Evolutionary conservation across 2,113 vertebrate species (phyloP).

Genomic region (Myxocyprinus asiaticus): DNA sequence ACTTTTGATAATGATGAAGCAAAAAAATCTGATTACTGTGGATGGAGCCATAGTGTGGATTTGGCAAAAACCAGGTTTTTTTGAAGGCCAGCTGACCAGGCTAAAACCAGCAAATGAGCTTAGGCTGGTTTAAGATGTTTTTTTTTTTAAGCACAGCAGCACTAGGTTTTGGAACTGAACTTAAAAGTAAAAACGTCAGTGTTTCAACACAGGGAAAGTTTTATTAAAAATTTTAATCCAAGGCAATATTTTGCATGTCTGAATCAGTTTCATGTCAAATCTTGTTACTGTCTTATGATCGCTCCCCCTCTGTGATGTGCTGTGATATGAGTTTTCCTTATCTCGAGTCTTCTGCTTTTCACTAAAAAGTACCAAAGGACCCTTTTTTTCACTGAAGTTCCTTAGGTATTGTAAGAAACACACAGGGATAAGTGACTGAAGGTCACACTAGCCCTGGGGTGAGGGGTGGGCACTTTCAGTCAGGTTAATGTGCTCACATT

Average conservation of each 20-base stretch:
- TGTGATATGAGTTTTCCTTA: neutral
- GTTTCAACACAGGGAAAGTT: neutral
- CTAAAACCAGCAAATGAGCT: too few relatives aligned
- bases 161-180: neutral
- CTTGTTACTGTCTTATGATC: neutral
- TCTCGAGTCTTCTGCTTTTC: slow-evolving; percentile 8
- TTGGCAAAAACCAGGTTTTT: too few relatives aligned
- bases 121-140: too few relatives aligned
- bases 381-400: slow-evolving; percentile 29
- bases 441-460: slow-evolving; percentile 68
- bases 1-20: too few relatives aligned
- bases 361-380: slow-evolving; percentile 7
- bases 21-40: too few relatives aligned
- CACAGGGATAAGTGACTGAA: slow-evolving; percentile 63
- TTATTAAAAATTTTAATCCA: neutral
- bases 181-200: neutral
- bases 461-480: slow-evolving; percentile 60
- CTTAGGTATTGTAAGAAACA: slow-evolving; percentile 57
- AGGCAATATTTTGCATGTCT: neutral
- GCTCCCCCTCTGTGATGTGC: neutral
- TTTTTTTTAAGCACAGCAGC: neutral
- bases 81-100: too few relatives aligned
- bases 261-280: neutral
- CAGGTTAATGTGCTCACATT: slow-evolving; percentile 61
- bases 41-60: too few relatives aligned